Conservation (phyloP, 2,888 invertebrate genomes). For the Cordilura impudica region DNA sequence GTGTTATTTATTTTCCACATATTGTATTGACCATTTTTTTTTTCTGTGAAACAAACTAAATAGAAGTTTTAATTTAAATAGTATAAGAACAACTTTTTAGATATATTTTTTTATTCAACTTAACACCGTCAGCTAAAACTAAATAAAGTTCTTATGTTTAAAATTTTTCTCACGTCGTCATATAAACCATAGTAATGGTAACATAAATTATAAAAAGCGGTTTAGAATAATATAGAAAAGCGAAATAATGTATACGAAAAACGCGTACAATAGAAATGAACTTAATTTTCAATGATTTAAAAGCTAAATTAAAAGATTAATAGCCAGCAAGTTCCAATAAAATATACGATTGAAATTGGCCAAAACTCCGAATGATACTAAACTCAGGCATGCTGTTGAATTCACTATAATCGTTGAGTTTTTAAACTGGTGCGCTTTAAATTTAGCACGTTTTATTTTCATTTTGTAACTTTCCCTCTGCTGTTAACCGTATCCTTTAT, state of each 20-base stretch:
- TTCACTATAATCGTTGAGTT: too few species aligned
- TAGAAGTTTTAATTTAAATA: slow-evolving; percentile 18
- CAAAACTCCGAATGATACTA: too few species aligned
- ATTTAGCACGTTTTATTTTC: too few species aligned
- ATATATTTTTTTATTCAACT: not conserved
- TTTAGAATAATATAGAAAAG: not conserved
- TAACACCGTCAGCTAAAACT: not conserved
- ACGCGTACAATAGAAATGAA: too few species aligned
- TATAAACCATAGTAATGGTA: slow-evolving; percentile 12
- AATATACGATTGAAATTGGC: too few species aligned
- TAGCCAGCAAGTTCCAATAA: too few species aligned
- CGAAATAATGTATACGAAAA: not conserved
- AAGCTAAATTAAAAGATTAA: not conserved
- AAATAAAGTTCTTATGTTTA: not conserved
- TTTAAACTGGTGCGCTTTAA: too few species aligned
- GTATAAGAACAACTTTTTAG: slow-evolving; percentile 3
- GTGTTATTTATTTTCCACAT: slow-evolving; percentile 20
- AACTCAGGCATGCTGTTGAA: too few species aligned
- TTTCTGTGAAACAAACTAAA: slow-evolving; percentile 6
- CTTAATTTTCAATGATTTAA: not conserved
- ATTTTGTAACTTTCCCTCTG: too few species aligned
- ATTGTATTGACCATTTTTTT: slow-evolving; percentile 15
- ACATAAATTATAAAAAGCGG: slow-evolving; percentile 12
- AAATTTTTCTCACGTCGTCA: slow-evolving; percentile 13
- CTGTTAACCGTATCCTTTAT: not conserved